phyloP scores from a whole-genome alignment of 2,797 vertebrate species.

The Clarias fuscus region DNA sequence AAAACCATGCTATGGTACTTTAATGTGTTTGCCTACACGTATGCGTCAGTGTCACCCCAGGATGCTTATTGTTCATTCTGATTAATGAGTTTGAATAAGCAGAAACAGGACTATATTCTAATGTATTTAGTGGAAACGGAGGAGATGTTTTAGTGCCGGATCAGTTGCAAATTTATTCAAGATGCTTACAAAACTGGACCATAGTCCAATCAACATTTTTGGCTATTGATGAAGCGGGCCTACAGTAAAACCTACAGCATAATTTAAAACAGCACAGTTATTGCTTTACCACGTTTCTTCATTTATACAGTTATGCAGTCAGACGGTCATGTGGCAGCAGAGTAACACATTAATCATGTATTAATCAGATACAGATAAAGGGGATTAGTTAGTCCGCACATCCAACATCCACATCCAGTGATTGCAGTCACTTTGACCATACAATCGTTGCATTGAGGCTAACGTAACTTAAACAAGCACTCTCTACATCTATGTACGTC shows the following conservation, averaged over 20 bases:
- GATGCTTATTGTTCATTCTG: slow-evolving; percentile 9
- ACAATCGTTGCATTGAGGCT: neutral
- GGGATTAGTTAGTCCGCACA: too few species aligned
- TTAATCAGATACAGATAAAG: neutral
- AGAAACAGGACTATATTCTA: neutral
- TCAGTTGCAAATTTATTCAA: neutral
- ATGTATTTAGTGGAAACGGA: neutral
- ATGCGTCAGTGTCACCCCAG: slow-evolving; percentile 16
- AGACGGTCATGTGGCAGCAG: neutral
- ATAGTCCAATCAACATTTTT: neutral
- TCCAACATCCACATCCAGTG: too few species aligned
- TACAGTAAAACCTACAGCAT: neutral
- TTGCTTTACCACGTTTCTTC: neutral
- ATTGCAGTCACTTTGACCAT: neutral
- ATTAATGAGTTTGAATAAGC: slow-evolving; percentile 2
- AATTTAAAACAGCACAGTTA: neutral
- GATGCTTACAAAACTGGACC: neutral
- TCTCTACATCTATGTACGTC: neutral
- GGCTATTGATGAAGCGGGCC: neutral
- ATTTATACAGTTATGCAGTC: neutral
- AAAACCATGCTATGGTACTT: neutral
- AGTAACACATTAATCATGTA: neutral
- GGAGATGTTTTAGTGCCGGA: neutral
- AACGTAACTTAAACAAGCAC: neutral
- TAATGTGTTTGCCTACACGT: neutral